Percentiles rank a stretch among this genome's conserved stretches.
These are phyloP conservation scores for Metalampra italica DNA, from an alignment of 2,888 invertebrate genomes.

Conservation along the genomic window DNA sequence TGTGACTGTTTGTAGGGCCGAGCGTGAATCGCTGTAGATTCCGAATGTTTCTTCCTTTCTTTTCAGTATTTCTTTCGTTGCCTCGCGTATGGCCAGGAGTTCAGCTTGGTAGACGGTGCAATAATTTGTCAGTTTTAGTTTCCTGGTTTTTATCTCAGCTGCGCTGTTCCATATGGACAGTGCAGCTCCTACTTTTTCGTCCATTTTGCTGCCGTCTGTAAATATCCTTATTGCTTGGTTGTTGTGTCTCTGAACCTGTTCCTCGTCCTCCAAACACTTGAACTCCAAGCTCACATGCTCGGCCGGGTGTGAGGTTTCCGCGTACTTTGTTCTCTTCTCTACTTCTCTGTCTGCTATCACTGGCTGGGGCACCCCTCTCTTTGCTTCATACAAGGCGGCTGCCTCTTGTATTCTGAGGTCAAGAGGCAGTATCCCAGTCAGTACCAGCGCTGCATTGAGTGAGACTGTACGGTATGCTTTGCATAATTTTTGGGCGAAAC, in stretches of 20 bases:
- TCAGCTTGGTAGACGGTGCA: neutral
- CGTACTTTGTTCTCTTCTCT: neutral
- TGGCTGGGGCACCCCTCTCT: neutral
- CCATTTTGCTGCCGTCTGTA: neutral
- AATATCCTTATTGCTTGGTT: neutral
- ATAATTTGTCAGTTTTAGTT: neutral
- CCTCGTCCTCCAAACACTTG: neutral
- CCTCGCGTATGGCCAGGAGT: neutral
- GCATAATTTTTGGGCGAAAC: constrained; percentile 2
- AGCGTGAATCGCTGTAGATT: neutral
- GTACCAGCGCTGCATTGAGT: constrained; percentile 6
- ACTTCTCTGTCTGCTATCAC: neutral
- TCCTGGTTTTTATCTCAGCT: neutral
- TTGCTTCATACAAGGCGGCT: neutral
- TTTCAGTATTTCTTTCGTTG: neutral
- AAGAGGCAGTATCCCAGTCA: constrained; percentile 12
- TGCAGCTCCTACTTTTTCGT: neutral
- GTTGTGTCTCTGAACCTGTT: neutral
- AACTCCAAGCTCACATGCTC: neutral
- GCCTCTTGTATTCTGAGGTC: constrained; percentile 6
- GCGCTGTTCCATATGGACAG: neutral
- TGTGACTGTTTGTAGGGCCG: neutral
- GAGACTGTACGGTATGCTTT: constrained; percentile 4
- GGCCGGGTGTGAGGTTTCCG: neutral
- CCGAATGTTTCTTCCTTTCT: neutral